phyloP scores from a whole-genome alignment of 2,888 invertebrate species.

The Epirrhoe alternata region DNA sequence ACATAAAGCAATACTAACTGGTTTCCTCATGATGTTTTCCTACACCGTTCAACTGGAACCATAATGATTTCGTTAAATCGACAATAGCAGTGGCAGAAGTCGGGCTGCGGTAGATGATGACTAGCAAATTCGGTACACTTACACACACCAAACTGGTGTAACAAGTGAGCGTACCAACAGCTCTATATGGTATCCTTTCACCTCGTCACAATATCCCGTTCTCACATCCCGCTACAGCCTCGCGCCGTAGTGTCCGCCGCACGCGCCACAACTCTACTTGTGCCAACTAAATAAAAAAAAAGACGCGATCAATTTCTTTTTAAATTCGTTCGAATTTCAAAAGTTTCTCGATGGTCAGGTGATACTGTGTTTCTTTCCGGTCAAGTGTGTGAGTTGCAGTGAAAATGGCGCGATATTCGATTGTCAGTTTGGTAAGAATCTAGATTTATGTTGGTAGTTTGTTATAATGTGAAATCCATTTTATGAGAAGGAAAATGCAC shows the following conservation, averaged over 20 bases:
- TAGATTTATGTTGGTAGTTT: not conserved
- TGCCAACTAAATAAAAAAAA: constrained; percentile 40
- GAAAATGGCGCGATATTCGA: constrained; percentile 54
- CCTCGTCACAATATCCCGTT: constrained; percentile 63
- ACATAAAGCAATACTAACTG: too few relatives aligned
- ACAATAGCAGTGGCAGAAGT: too few relatives aligned
- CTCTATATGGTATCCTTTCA: constrained; percentile 64
- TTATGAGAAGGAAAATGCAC: too few relatives aligned
- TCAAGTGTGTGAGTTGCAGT: constrained; percentile 50
- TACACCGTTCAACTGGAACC: too few relatives aligned
- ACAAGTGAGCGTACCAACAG: constrained; percentile 33
- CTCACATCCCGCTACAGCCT: constrained; percentile 53
- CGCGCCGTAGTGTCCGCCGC: constrained; percentile 42
- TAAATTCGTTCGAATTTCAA: constrained; percentile 4
- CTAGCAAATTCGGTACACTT: too few relatives aligned
- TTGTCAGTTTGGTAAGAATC: constrained; percentile 60
- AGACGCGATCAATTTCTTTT: constrained; percentile 33
- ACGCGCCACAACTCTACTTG: constrained; percentile 50
- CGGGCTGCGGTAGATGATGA: too few relatives aligned
- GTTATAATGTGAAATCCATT: not conserved
- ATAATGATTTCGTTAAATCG: too few relatives aligned
- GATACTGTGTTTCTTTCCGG: constrained; percentile 51
- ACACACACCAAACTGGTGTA: too few relatives aligned
- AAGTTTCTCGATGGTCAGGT: constrained; percentile 47
- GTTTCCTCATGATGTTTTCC: too few relatives aligned